Conservation (phyloP, 1,140 invertebrate genomes). For the Glossosoma conforme region DNA sequence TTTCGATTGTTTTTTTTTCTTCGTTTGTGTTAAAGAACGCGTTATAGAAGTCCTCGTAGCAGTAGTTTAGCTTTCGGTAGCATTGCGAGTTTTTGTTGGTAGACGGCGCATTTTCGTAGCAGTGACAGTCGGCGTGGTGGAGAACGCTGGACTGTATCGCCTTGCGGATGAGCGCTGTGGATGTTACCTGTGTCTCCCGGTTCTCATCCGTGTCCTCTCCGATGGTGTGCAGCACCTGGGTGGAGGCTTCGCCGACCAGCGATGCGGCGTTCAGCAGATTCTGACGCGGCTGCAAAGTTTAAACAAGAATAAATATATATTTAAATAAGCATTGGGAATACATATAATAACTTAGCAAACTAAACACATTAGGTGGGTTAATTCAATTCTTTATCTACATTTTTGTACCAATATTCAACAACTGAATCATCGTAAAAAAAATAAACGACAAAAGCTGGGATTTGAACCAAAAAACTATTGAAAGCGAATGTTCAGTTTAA, state of each 20-base stretch:
- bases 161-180: conserved; percentile 8
- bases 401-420: no score
- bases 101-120: conserved; percentile 17
- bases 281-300: conserved; percentile 70
- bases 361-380: no score
- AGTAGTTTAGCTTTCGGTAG: conserved; percentile 46
- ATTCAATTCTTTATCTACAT: no score
- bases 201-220: conserved; percentile 83
- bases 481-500: no score
- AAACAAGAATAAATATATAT: conserved; percentile 16
- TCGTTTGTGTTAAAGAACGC: conserved; percentile 37
- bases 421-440: no score
- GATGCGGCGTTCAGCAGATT: conserved; percentile 91
- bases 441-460: no score
- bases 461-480: no score
- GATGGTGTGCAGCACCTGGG: conserved; percentile 89
- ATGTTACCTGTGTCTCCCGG: conserved; percentile 62
- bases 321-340: no score
- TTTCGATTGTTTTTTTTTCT: no score
- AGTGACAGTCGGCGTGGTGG: not conserved
- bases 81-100: conserved; percentile 39
- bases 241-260: conserved; percentile 92
- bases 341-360: no score
- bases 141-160: not conserved
- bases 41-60: conserved; percentile 48